phyloP scores from a whole-genome alignment of 2,797 vertebrate genomes.

The Saxicola maurus region DNA sequence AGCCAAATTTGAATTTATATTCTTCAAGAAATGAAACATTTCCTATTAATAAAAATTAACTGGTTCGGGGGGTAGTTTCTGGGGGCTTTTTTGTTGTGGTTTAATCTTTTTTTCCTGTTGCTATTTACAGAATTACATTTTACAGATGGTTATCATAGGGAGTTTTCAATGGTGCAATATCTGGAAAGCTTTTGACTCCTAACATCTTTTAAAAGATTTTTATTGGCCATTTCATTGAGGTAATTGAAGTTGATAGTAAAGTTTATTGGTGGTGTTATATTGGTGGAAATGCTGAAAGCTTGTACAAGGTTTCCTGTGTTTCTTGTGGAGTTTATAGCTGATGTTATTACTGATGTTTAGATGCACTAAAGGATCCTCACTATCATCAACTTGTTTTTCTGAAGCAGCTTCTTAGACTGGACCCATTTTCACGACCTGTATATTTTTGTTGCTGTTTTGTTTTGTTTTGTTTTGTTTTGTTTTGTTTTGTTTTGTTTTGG shows the following conservation, averaged over 20 bases:
- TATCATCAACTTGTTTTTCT: not conserved
- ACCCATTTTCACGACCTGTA: not conserved
- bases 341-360: not conserved
- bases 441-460: not conserved
- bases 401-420: not conserved
- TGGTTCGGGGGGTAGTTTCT: fast-evolving
- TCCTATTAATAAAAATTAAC: not conserved
- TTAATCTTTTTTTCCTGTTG: not conserved
- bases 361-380: not conserved
- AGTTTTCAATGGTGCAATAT: not conserved
- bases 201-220: not conserved
- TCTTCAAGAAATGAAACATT: not conserved
- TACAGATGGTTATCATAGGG: not conserved
- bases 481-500: too few species aligned
- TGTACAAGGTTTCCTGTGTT: not conserved
- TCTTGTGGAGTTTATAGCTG: not conserved
- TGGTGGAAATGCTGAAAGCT: not conserved
- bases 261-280: not conserved
- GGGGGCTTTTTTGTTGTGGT: fast-evolving
- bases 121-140: not conserved
- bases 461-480: not conserved
- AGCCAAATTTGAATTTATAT: not conserved
- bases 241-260: not conserved
- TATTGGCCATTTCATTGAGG: not conserved
- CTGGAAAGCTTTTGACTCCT: not conserved